Percentiles rank a stretch among this genome's conserved stretches.
Evolutionary conservation across 2,797 vertebrate genomes (phyloP).

Genomic region (Gallinago nigripennis): DNA sequence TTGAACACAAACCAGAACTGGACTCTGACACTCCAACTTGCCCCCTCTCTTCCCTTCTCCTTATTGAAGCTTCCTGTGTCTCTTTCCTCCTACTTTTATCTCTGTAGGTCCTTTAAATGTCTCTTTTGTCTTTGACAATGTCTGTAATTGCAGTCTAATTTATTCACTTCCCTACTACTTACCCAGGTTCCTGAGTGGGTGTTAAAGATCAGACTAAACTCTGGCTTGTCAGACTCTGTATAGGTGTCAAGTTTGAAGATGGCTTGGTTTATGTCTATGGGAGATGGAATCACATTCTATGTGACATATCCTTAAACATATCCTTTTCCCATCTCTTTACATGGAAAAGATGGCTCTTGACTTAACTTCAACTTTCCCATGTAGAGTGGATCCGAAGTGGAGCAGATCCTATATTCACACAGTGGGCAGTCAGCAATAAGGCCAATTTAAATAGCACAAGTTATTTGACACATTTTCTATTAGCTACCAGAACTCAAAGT

Average conservation of each 20-base stretch:
- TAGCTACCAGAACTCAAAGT: background rate
- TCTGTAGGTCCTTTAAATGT: background rate
- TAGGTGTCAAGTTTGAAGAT: background rate
- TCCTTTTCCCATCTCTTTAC: background rate
- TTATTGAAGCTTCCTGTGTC: background rate
- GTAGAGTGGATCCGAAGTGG: background rate
- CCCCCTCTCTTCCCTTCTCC: background rate
- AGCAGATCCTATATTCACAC: background rate
- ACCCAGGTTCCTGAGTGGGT: background rate
- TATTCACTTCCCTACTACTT: background rate
- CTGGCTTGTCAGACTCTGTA: background rate
- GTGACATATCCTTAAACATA: background rate
- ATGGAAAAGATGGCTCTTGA: background rate
- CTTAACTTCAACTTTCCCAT: background rate
- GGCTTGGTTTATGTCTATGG: background rate
- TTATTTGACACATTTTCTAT: background rate
- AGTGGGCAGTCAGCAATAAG: background rate
- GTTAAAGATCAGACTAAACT: background rate
- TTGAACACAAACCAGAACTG: background rate
- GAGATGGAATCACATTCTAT: background rate
- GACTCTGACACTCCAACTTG: background rate
- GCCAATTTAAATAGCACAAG: background rate
- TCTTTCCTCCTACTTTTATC: background rate
- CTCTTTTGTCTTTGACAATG: background rate
- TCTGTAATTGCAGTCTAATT: background rate